These are phyloP conservation scores for Festucalex cinctus DNA, from an alignment of 2,113 vertebrate species.

Conservation along the genomic window DNA sequence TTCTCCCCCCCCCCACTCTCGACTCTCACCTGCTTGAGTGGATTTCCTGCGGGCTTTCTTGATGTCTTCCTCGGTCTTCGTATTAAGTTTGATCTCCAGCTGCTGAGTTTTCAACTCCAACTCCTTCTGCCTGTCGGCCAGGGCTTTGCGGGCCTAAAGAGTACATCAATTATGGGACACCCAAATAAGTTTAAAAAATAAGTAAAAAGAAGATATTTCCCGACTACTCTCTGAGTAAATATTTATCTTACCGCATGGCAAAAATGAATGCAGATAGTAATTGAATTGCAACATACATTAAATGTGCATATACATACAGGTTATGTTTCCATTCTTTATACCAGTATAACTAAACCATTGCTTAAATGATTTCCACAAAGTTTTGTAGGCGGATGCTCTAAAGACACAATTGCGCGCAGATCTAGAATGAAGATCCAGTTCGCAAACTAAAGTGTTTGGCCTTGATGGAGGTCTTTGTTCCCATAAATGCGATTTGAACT, in stretches of 20 bases:
- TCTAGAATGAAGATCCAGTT: no score
- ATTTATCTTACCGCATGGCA: no score
- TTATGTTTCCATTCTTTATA: not conserved
- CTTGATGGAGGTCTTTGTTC: no score
- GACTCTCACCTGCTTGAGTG: constrained; percentile 89
- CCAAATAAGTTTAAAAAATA: not conserved
- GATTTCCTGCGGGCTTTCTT: constrained; percentile 97
- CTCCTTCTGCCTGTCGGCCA: constrained; percentile 92
- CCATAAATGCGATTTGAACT: not conserved
- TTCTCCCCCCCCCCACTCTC: no score
- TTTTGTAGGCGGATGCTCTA: not conserved
- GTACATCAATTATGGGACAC: not conserved
- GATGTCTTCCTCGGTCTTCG: constrained; percentile 96
- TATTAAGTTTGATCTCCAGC: constrained; percentile 92
- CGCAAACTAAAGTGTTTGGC: no score
- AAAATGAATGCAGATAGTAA: not conserved
- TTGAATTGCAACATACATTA: no score
- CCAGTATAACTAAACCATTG: not conserved
- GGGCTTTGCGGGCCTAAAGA: constrained; percentile 85
- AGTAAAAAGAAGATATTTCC: not conserved
- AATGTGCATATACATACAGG: not conserved
- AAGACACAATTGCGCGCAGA: not conserved
- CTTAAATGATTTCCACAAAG: not conserved
- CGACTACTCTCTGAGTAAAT: not conserved
- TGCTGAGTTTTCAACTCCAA: constrained; percentile 96